Percentiles rank a stretch among this genome's conserved stretches.
These are phyloP conservation scores for Botia kubotai DNA, from an alignment of 2,797 vertebrate species.

Conservation along the genomic window DNA sequence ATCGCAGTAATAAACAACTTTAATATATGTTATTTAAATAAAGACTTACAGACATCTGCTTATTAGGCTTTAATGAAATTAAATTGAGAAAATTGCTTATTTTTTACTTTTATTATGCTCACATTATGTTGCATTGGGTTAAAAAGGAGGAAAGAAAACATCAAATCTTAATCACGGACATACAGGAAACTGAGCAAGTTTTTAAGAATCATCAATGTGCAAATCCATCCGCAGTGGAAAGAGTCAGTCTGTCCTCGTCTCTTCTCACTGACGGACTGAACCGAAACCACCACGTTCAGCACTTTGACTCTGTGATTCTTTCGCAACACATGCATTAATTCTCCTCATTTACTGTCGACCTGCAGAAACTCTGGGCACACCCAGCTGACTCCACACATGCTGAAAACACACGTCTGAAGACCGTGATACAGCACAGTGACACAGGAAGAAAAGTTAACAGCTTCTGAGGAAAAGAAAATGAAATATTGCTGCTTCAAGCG, in stretches of 20 bases:
- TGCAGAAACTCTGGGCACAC: slow-evolving; percentile 72
- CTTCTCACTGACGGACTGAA: slow-evolving; percentile 61
- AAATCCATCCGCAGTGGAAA: slow-evolving; percentile 40
- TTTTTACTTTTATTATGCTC: neutral
- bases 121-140: neutral
- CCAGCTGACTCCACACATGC: slow-evolving; percentile 65
- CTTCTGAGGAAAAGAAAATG: slow-evolving; percentile 61
- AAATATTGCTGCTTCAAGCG: slow-evolving; percentile 52
- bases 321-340: slow-evolving; percentile 67
- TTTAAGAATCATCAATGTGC: slow-evolving; percentile 17
- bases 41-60: too few species aligned
- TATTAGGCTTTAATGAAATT: too few species aligned
- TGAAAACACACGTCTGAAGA: slow-evolving; percentile 27
- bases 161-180: neutral
- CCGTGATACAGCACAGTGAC: neutral
- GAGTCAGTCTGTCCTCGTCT: slow-evolving; percentile 35
- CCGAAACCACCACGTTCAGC: slow-evolving; percentile 72
- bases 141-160: neutral
- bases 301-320: slow-evolving; percentile 60
- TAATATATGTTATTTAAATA: too few species aligned
- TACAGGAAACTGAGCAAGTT: neutral
- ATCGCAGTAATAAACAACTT: too few species aligned
- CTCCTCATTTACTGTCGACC: slow-evolving; percentile 67
- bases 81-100: too few species aligned
- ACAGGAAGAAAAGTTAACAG: slow-evolving; percentile 68